Base-by-base conservation (phyloP, 1,140 invertebrate genomes). In the Drosophila punjabiensis region DNA sequence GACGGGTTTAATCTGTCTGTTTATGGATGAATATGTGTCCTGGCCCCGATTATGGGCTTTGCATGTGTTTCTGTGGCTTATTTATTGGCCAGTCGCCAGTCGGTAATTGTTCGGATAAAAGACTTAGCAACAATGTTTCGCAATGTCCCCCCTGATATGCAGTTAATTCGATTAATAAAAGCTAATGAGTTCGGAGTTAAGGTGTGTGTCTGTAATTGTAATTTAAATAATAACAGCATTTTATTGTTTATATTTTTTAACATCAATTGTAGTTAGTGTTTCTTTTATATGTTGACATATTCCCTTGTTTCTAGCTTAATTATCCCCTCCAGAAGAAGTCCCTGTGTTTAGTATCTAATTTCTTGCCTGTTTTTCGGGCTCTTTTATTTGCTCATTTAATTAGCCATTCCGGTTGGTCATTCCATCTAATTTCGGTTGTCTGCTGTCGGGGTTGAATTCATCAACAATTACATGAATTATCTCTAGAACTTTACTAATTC, bases 151-250 rank as follows among this genome's bases (percentile, higher is more conserved):
- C 41, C n/a, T n/a, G 43, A 64, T 64, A 56, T 61, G 55, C 56
- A 58, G 74, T 77, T 77, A 76, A 77, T 53, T 67, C 63, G 55
- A 77, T 77, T 60, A 77, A 60, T 61, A 77, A 77, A 59, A 61
- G 60, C 73, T 75, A 75, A 76, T 65, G 71, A 43, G 58, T 43
- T 18, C 30, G 28, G 32, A 3, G 43, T 43, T 33, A 58, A 37
- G 43, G 66, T 20, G 16, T 20, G 16, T 37, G n/a, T 1, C 5
- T 32, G 41, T 9, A 24, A 37, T 61, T 73, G 53, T 14, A 13
- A 63, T 53, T 66, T 35, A 48, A 53, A 65, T 55, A 52, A 53
- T 18, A 9, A 30, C 9, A 5, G 5, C 1, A 39, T 28, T 39
- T 58, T 39, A 39, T 39, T 28, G 10, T 9, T 24, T 10, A 10